Conservation (phyloP, 2,113 vertebrate genomes). For the Hippocampus barbouri region DNA sequence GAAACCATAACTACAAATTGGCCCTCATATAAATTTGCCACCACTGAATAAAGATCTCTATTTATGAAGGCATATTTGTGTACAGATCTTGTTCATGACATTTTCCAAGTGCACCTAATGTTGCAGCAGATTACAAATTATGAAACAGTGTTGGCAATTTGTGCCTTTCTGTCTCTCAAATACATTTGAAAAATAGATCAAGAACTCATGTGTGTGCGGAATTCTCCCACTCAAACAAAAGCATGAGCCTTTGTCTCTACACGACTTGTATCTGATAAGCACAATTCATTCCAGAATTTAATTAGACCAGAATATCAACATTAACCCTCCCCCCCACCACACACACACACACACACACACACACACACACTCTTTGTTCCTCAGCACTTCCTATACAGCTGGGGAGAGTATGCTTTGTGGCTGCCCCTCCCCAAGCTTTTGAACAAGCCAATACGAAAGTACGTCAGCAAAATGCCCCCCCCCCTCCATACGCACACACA, state of each 20-base stretch:
- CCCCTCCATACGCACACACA: slow-evolving; percentile 11
- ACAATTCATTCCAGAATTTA: slow-evolving; percentile 69
- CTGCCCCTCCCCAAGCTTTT: slow-evolving; percentile 74
- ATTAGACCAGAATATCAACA: slow-evolving; percentile 73
- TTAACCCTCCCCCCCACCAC: slow-evolving; percentile 56
- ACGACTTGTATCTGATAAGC: slow-evolving; percentile 49
- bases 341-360: not conserved
- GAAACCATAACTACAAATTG: no score
- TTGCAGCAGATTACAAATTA: not conserved
- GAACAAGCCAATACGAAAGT: slow-evolving; percentile 73
- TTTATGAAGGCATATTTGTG: not conserved
- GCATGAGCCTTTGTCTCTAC: slow-evolving; percentile 31
- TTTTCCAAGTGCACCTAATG: not conserved
- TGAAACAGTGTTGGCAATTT: slow-evolving; percentile 39
- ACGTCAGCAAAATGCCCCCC: slow-evolving; percentile 60
- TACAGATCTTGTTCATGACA: not conserved
- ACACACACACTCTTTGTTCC: slow-evolving; percentile 61
- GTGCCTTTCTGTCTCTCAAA: slow-evolving; percentile 35
- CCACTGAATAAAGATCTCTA: not conserved
- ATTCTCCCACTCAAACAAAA: slow-evolving; percentile 43
- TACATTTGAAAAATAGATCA: slow-evolving; percentile 55
- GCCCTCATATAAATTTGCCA: no score
- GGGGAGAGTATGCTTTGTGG: slow-evolving; percentile 66
- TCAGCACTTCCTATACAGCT: slow-evolving; percentile 70
- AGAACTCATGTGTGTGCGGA: slow-evolving; percentile 42